Conservation (phyloP, 2,113 vertebrate genomes). For the Lampris megalopsis region DNA sequence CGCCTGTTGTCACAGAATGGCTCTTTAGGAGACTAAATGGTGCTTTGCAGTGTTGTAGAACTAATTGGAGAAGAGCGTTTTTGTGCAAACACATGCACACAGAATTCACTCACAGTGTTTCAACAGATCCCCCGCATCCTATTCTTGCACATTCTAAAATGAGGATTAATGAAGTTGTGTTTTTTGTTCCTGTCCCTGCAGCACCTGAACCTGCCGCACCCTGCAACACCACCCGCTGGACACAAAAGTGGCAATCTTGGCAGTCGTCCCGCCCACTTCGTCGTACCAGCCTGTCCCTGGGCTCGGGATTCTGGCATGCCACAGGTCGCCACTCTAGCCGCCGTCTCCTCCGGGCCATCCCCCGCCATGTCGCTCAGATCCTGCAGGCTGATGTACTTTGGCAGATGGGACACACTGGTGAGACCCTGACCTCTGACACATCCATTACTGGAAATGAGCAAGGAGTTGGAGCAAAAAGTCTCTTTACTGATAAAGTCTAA, state of each 20-base stretch:
- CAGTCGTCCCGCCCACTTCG: conserved; percentile 94
- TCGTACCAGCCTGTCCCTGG: conserved; percentile 92
- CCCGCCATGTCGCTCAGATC: conserved; percentile 96
- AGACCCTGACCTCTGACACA: conserved; percentile 13
- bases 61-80: no score
- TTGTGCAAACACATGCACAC: no score
- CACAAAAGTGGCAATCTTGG: conserved; percentile 97
- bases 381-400: conserved; percentile 97
- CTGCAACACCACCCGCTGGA: conserved; percentile 90
- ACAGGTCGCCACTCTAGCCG: conserved; percentile 95
- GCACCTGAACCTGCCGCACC: conserved; percentile 77
- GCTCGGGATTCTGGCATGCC: conserved; percentile 97
- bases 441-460: no score
- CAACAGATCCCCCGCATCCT: no score
- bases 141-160: no score
- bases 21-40: no score
- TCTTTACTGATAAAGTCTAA: no score
- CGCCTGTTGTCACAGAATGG: no score
- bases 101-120: no score
- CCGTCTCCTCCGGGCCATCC: conserved; percentile 93
- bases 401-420: conserved; percentile 98
- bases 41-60: no score
- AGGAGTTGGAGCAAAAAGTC: not conserved
- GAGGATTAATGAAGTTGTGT: not conserved
- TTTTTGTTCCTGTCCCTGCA: conserved; percentile 8